Base-by-base conservation (phyloP, 1,140 invertebrate species). In the Arion vulgaris region DNA sequence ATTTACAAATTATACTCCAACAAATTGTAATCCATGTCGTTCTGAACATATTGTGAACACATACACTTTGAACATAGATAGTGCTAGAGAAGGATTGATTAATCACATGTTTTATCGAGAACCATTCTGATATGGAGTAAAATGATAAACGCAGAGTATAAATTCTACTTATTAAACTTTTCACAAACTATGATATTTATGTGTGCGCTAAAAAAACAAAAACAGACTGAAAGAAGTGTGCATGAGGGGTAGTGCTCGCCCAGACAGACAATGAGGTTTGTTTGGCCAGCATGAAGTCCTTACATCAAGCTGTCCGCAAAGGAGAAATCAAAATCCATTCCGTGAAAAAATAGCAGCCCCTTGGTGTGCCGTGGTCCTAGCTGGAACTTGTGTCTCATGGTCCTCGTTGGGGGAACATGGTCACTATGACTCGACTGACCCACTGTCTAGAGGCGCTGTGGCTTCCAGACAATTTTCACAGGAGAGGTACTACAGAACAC, bases 231-330 rank as follows among this genome's bases (percentile, higher is more conserved):
- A 62, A 62, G 26, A 32, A 66, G 62, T 7, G 28, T 66, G 28
- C 28, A 7, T 32, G 17, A 66, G 62, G 11, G 62, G 28, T 34
- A 17, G 28, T 7, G 32, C 5, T 66, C n/a, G 28, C 62, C 62
- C 62, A 66, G 62, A 66, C 19, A 66, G 28, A 66, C 28, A 66
- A 66, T 66, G 11, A 66, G 19, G 62, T 66, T 57, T 66, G n/a
- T 5, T 9, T 57, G 51, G 19, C 26, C 51, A 57, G 51, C 51
- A 19, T 57, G 62, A 66, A 15, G 19, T 51, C 41, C 78, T 80
- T 80, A 80, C 78, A 80, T 41, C n/a, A 80, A 71, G 51, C 39
- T 80, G 39, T 80, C 68, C 19, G 78, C 78, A 41, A 80, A 80
- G 39, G 78, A 71, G 34, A 71, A 80, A 71, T 80, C 62, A 45